These are phyloP conservation scores for Cinara cedri DNA, from an alignment of 2,888 invertebrate species.

Conservation along the genomic window DNA sequence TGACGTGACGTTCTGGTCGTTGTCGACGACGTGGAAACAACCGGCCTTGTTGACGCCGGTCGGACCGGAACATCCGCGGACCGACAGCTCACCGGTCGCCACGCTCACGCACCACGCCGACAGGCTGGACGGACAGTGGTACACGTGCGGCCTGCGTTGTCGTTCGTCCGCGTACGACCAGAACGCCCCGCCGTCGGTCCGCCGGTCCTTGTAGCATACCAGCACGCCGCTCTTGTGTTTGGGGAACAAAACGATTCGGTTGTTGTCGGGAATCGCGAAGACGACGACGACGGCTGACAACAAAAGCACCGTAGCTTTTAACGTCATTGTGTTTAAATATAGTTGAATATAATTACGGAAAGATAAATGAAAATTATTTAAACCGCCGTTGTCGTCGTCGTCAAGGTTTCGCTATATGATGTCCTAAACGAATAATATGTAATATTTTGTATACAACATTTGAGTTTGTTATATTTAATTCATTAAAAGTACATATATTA, in stretches of 20 bases:
- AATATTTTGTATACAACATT: too few relatives aligned
- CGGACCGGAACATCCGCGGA: slow-evolving; percentile 51
- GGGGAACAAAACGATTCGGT: slow-evolving; percentile 27
- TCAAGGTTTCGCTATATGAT: not conserved
- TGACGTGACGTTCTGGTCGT: not conserved
- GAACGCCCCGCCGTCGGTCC: slow-evolving; percentile 48
- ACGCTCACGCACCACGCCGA: slow-evolving; percentile 50
- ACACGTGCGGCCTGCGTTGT: slow-evolving; percentile 32
- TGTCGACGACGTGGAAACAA: slow-evolving; percentile 33
- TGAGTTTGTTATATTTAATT: not conserved
- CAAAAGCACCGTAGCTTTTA: not conserved
- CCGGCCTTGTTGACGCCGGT: slow-evolving; percentile 47
- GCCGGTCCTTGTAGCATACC: slow-evolving; percentile 38
- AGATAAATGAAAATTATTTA: too few relatives aligned
- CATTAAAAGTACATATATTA: too few relatives aligned
- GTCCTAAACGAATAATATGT: not conserved
- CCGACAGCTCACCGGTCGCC: slow-evolving; percentile 29
- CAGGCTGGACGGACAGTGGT: slow-evolving; percentile 54
- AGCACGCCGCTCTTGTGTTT: slow-evolving; percentile 28
- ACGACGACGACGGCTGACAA: not conserved
- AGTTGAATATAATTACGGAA: too few relatives aligned
- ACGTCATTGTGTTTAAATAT: too few relatives aligned
- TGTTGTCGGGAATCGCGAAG: not conserved
- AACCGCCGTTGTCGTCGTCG: not conserved
- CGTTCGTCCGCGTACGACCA: slow-evolving; percentile 36